Percentiles rank a stretch among this genome's conserved stretches.
Conservation (phyloP, 2,888 invertebrate species). For the Tenthredo amoena region DNA sequence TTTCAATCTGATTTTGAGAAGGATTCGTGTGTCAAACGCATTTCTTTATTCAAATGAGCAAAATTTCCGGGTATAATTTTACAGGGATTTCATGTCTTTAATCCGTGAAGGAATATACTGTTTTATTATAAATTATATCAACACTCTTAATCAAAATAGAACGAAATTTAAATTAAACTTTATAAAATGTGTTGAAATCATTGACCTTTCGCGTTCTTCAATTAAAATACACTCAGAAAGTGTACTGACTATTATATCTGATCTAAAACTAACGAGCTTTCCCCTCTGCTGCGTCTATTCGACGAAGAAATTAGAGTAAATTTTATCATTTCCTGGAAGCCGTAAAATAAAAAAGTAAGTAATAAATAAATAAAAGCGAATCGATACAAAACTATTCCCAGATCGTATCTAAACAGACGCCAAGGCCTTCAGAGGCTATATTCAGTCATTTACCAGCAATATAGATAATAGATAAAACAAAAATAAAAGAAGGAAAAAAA, state of each 20-base stretch:
- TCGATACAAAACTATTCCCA: slow-evolving; percentile 6
- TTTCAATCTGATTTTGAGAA: too few relatives aligned
- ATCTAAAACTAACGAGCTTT: neutral
- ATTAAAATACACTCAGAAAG: neutral
- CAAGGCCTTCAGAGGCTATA: neutral
- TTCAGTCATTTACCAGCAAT: neutral
- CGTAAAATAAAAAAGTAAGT: neutral
- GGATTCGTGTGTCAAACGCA: too few relatives aligned
- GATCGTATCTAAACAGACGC: neutral
- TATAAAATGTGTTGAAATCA: too few relatives aligned
- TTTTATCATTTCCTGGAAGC: neutral
- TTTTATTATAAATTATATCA: too few relatives aligned
- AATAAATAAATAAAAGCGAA: slow-evolving; percentile 3
- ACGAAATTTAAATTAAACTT: too few relatives aligned
- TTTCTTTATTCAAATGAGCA: too few relatives aligned
- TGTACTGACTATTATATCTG: neutral
- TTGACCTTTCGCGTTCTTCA: too few relatives aligned
- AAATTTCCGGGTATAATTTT: too few relatives aligned
- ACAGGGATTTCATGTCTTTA: too few relatives aligned
- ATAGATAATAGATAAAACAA: neutral
- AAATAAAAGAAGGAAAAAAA: neutral
- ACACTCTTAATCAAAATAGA: too few relatives aligned
- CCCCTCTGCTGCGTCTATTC: neutral
- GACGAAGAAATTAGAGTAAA: neutral
- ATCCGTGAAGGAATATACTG: too few relatives aligned